Percentiles rank a stretch among this genome's conserved stretches.
Evolutionary conservation across 2,888 invertebrate species (phyloP).

Genomic region (Rhorus exstirpatorius): DNA sequence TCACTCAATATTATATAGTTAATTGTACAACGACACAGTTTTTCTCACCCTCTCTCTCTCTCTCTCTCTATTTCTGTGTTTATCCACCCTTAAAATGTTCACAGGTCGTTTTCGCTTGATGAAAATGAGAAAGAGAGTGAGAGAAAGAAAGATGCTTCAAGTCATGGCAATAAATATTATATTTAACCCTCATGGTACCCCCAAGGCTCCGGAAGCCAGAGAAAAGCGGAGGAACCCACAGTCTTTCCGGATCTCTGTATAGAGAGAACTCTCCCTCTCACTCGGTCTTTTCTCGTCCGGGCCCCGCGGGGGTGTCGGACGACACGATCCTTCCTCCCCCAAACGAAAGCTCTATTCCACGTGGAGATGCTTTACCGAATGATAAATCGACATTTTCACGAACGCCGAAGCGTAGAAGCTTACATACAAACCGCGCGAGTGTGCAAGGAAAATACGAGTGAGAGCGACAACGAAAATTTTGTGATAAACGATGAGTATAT

Average conservation of each 20-base stretch:
- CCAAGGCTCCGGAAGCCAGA: slow-evolving; percentile 61
- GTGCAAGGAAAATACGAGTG: not conserved
- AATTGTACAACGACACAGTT: not conserved
- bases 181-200: slow-evolving; percentile 64
- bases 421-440: slow-evolving; percentile 37
- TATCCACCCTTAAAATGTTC: slow-evolving; percentile 25
- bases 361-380: slow-evolving; percentile 50
- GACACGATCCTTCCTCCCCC: not conserved
- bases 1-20: slow-evolving; percentile 3
- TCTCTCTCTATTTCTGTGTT: slow-evolving; percentile 4
- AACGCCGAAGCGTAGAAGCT: slow-evolving; percentile 50
- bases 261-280: slow-evolving; percentile 12
- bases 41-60: not conserved
- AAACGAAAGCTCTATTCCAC: slow-evolving; percentile 33
- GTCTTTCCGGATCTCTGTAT: slow-evolving; percentile 43
- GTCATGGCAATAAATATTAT: slow-evolving; percentile 68
- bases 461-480: slow-evolving; percentile 48
- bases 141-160: slow-evolving; percentile 20
- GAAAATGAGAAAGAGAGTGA: slow-evolving; percentile 21
- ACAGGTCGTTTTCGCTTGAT: slow-evolving; percentile 30
- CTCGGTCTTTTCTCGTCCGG: slow-evolving; percentile 35
- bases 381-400: slow-evolving; percentile 72
- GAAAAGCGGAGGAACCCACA: slow-evolving; percentile 66
- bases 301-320: slow-evolving; percentile 27
- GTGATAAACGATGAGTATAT: slow-evolving; percentile 59